phyloP scores from a whole-genome alignment of 1,140 invertebrate genomes.

The Onthophagus taurus region DNA sequence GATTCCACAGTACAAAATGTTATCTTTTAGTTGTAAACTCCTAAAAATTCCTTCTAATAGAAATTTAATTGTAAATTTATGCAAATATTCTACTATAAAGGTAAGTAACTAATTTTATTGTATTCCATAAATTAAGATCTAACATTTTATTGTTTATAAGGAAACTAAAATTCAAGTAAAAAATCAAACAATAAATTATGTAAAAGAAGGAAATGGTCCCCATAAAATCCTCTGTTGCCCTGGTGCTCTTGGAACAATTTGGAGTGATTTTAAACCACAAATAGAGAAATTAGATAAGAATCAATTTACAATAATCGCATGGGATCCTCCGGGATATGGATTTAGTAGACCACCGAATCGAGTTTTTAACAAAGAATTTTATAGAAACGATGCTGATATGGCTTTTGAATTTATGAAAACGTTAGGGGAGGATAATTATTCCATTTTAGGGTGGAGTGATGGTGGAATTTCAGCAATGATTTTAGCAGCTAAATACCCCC shows the following conservation, averaged over 20 bases:
- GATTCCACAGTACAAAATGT: too few species aligned
- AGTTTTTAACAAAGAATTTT: constrained; percentile 60
- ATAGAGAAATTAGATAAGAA: constrained; percentile 56
- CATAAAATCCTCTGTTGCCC: constrained; percentile 64
- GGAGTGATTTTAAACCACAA: constrained; percentile 75
- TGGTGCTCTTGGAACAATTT: constrained; percentile 65
- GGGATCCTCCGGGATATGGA: constrained; percentile 85
- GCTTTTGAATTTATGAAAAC: constrained; percentile 67
- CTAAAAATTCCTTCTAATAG: too few species aligned
- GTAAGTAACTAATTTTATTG: too few species aligned
- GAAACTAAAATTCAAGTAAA: constrained; percentile 26
- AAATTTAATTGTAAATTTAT: too few species aligned
- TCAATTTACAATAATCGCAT: constrained; percentile 67
- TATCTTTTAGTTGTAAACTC: too few species aligned
- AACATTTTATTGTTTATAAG: too few species aligned
- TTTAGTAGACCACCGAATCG: constrained; percentile 68
- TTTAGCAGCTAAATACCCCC: constrained; percentile 57
- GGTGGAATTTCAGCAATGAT: constrained; percentile 74
- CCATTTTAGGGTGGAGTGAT: constrained; percentile 81
- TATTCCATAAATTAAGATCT: too few species aligned
- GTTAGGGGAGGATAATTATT: constrained; percentile 60
- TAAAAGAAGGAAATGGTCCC: constrained; percentile 58
- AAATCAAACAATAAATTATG: constrained; percentile 52
- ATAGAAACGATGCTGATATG: constrained; percentile 61
- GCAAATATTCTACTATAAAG: too few species aligned